Percentiles rank a stretch among this genome's conserved stretches.
phyloP scores from a whole-genome alignment of 2,797 vertebrate species.

The Kryptolebias ocellatus region DNA sequence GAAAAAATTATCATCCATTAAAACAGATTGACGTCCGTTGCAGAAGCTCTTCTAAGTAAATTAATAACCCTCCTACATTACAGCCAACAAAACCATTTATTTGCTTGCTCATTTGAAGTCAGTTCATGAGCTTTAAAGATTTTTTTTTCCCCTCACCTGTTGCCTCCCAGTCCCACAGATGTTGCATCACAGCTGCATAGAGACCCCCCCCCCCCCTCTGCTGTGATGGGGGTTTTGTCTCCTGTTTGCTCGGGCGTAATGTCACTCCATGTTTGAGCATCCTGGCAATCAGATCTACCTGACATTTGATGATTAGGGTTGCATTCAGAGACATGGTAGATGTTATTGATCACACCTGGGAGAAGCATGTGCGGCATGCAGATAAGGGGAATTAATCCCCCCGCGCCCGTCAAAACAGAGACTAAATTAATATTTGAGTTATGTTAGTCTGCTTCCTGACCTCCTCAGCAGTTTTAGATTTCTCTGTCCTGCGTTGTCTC shows the following conservation, averaged over 20 bases:
- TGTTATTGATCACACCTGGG: conserved; percentile 51
- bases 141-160: conserved; percentile 7
- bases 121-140: conserved; percentile 25
- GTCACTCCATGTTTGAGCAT: conserved; percentile 44
- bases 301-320: conserved; percentile 57
- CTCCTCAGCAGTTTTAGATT: conserved; percentile 13
- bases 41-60: background rate
- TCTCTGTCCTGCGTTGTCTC: conserved; percentile 24
- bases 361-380: conserved; percentile 33
- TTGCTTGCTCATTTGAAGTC: conserved; percentile 32
- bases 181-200: conserved; percentile 22
- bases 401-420: conserved; percentile 6
- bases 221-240: conserved; percentile 11
- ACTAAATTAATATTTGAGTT: conserved; percentile 39
- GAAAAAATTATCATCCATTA: background rate
- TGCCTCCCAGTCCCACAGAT: conserved; percentile 18
- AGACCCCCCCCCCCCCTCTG: conserved; percentile 29
- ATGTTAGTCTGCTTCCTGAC: conserved; percentile 1
- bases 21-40: background rate
- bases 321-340: conserved; percentile 19
- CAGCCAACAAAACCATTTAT: conserved; percentile 6
- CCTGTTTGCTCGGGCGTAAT: conserved; percentile 28
- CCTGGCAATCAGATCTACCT: conserved; percentile 49
- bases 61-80: background rate
- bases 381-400: conserved; percentile 51